Conservation (phyloP, 2,888 invertebrate genomes). For the Drosophila cracens region DNA sequence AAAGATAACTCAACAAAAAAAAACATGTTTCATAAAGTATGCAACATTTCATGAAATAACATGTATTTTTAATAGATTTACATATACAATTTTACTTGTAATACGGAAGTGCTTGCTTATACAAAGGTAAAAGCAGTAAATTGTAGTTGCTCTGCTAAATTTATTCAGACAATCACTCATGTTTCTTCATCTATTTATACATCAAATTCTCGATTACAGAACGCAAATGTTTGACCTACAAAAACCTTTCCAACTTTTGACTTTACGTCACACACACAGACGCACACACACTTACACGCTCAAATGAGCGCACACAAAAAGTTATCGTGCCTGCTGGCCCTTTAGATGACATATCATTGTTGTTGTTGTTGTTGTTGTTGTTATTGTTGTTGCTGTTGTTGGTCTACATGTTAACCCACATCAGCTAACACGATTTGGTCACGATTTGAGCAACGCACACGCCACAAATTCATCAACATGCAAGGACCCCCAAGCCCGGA, state of each 20-base stretch:
- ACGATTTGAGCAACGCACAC: slow-evolving; percentile 74
- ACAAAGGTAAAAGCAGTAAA: background rate
- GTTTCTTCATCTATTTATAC: slow-evolving; percentile 29
- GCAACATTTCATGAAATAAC: background rate
- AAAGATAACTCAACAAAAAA: background rate
- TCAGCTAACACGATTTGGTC: slow-evolving; percentile 78
- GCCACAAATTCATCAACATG: slow-evolving; percentile 77
- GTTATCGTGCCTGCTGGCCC: slow-evolving; percentile 60
- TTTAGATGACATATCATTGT: slow-evolving; percentile 45
- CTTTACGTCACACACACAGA: slow-evolving; percentile 38
- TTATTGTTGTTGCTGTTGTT: slow-evolving; percentile 3
- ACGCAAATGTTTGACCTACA: slow-evolving; percentile 53
- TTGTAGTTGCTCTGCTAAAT: slow-evolving; percentile 9
- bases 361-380: background rate
- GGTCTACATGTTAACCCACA: slow-evolving; percentile 40
- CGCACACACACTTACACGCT: background rate
- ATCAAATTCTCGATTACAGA: slow-evolving; percentile 46
- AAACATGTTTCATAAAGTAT: background rate
- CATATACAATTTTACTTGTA: background rate
- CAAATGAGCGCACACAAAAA: slow-evolving; percentile 32
- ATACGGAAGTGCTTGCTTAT: background rate
- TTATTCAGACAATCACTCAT: slow-evolving; percentile 43
- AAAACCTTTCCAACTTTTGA: slow-evolving; percentile 62
- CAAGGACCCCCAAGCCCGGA: slow-evolving; percentile 38
- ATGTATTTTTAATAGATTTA: background rate